Evolutionary conservation across 1,140 invertebrate genomes (phyloP).

Genomic region (Calliphora vicina): DNA sequence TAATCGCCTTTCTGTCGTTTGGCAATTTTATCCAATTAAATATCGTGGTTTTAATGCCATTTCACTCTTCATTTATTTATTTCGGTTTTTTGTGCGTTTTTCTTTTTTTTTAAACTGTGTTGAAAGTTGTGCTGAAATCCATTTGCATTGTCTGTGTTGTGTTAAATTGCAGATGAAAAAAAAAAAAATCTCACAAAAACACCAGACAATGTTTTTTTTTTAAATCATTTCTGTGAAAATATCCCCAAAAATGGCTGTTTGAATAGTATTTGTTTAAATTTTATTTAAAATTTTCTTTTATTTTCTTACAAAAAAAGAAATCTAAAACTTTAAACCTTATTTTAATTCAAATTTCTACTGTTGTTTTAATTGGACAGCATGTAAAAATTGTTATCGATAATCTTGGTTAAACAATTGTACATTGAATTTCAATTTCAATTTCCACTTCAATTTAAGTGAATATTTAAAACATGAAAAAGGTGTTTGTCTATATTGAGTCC

Average conservation of each 20-base stretch:
- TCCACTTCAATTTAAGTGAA: too few relatives aligned
- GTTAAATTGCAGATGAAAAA: too few relatives aligned
- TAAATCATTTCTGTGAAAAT: not conserved
- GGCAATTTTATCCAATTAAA: conserved; percentile 41
- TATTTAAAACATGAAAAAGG: too few relatives aligned
- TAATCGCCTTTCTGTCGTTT: conserved; percentile 41
- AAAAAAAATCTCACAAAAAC: not conserved
- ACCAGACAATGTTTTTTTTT: not conserved
- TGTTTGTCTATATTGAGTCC: too few relatives aligned
- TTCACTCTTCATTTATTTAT: conserved; percentile 34
- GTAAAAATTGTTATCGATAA: too few relatives aligned
- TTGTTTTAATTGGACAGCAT: too few relatives aligned
- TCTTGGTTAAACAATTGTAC: too few relatives aligned
- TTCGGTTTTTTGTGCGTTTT: not conserved
- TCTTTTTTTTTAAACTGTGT: not conserved
- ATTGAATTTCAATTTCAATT: too few relatives aligned
- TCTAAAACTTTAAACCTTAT: too few relatives aligned
- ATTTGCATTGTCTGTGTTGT: not conserved
- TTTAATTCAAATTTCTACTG: too few relatives aligned
- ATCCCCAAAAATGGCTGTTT: not conserved
- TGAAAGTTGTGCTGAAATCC: not conserved
- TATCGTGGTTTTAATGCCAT: conserved; percentile 34
- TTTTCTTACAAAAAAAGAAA: too few relatives aligned
- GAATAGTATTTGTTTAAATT: not conserved
- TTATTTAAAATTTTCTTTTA: not conserved